phyloP scores from a whole-genome alignment of 2,888 invertebrate species.

The Eledone cirrhosa region DNA sequence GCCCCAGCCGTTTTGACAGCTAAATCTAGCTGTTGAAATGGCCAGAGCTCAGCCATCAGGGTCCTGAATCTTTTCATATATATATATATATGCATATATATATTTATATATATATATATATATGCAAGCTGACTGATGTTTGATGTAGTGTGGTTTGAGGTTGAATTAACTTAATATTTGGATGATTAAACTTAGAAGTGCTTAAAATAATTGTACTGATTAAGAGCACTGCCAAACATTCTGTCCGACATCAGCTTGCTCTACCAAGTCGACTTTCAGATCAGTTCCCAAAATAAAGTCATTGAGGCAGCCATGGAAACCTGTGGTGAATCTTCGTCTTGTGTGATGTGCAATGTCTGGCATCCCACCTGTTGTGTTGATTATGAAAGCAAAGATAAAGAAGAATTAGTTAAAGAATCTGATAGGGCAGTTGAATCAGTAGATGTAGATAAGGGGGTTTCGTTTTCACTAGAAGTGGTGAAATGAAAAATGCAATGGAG shows the following conservation, averaged over 20 bases:
- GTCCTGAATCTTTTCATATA: too few relatives aligned
- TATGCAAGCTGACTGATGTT: neutral
- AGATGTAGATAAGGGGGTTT: neutral
- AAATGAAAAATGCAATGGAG: too few relatives aligned
- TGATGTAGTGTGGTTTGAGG: neutral
- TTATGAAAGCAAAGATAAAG: constrained; percentile 39
- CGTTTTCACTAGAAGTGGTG: too few relatives aligned
- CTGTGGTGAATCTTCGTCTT: constrained; percentile 75
- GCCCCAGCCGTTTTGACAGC: too few relatives aligned
- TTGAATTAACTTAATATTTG: neutral
- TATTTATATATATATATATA: neutral
- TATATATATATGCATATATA: neutral
- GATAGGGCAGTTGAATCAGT: neutral
- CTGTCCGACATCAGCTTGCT: constrained; percentile 74
- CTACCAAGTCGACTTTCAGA: constrained; percentile 74
- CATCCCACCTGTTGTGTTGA: constrained; percentile 76
- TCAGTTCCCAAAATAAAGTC: constrained; percentile 84
- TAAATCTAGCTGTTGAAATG: too few relatives aligned
- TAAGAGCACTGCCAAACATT: constrained; percentile 65
- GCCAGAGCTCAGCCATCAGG: too few relatives aligned
- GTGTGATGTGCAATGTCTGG: constrained; percentile 76
- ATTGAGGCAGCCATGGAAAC: constrained; percentile 84
- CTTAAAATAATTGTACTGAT: neutral
- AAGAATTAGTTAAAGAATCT: neutral
- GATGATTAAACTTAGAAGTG: neutral